Conservation (phyloP, 2,113 vertebrate genomes). For the Carlito syrichta region DNA sequence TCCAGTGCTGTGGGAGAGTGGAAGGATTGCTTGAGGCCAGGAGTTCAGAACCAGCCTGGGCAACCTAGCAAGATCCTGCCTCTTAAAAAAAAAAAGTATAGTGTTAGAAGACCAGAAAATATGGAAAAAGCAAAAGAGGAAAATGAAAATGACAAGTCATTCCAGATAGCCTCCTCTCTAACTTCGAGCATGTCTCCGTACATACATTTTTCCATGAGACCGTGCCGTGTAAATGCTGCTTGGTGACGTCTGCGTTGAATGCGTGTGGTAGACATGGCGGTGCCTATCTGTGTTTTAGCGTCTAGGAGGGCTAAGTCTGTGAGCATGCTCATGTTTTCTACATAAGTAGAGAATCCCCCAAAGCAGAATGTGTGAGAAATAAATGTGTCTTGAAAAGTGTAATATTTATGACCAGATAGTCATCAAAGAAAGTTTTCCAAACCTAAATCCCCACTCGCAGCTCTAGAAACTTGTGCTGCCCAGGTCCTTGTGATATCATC, state of each 20-base stretch:
- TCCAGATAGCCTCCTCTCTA: too few relatives aligned
- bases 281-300: fast-evolving
- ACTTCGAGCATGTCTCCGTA: too few relatives aligned
- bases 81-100: too few relatives aligned
- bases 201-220: background rate
- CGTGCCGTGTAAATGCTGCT: fast-evolving
- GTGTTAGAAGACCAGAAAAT: background rate
- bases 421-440: background rate
- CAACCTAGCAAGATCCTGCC: too few relatives aligned
- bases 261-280: fast-evolving
- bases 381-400: too few relatives aligned
- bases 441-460: background rate
- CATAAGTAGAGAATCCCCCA: fast-evolving
- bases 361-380: background rate
- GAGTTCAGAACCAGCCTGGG: too few relatives aligned
- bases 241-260: background rate
- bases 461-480: background rate
- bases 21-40: too few relatives aligned
- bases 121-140: background rate
- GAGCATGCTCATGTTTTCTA: fast-evolving
- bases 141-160: background rate
- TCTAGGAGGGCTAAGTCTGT: background rate
- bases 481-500: fast-evolving
- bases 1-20: too few relatives aligned
- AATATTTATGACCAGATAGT: background rate